A percentile compares a stretch with the other conserved stretches of the same genome.
These are phyloP conservation scores for Sinotaia quadrata DNA, from an alignment of 2,888 invertebrate genomes.

Conservation along the genomic window DNA sequence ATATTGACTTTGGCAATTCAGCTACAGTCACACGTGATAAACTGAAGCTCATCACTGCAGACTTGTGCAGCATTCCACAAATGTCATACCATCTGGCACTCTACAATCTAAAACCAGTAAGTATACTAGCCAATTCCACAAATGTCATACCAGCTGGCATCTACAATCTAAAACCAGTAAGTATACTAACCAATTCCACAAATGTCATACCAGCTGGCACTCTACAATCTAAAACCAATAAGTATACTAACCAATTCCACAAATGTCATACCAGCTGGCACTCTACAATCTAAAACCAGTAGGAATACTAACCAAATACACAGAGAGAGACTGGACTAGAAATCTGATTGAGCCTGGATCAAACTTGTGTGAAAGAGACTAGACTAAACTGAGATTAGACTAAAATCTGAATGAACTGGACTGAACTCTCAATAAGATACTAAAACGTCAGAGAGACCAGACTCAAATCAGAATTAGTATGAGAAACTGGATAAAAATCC, in stretches of 20 bases:
- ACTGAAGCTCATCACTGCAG: slow-evolving; percentile 51
- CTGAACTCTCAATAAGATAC: too few species aligned
- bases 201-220: slow-evolving; percentile 78
- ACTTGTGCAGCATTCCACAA: slow-evolving; percentile 78
- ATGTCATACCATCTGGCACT: slow-evolving; percentile 79
- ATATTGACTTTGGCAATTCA: slow-evolving; percentile 87
- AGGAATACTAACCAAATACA: slow-evolving; percentile 74
- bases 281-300: slow-evolving; percentile 76
- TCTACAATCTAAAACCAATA: slow-evolving; percentile 76
- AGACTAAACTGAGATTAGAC: too few species aligned
- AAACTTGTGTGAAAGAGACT: too few species aligned
- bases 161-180: background rate
- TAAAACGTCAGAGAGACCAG: too few species aligned
- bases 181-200: slow-evolving; percentile 75
- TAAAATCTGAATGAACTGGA: too few species aligned
- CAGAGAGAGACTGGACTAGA: slow-evolving; percentile 72
- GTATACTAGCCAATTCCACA: slow-evolving; percentile 33
- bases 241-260: slow-evolving; percentile 75
- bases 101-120: slow-evolving; percentile 75
- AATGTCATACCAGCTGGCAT: background rate
- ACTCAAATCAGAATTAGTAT: too few species aligned
- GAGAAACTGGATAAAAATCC: too few species aligned
- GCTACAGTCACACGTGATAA: slow-evolving; percentile 78
- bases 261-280: slow-evolving; percentile 78
- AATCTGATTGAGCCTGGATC: too few species aligned